phyloP scores from a whole-genome alignment of 2,888 invertebrate genomes.

The Diachrysia chrysitis region DNA sequence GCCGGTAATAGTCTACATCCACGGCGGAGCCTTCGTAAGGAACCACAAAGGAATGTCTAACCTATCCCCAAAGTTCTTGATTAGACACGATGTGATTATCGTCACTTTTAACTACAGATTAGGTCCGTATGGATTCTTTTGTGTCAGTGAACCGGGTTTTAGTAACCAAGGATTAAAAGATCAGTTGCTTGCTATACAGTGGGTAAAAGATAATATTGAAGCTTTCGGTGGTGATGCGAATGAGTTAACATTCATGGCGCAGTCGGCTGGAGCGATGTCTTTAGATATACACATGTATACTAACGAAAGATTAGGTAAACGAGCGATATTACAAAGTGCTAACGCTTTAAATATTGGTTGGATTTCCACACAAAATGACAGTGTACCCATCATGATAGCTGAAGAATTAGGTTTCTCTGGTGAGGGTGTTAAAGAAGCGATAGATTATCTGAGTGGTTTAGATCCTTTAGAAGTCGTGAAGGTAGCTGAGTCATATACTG shows the following conservation, averaged over 20 bases:
- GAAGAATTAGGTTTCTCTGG: neutral
- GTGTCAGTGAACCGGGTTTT: constrained; percentile 21
- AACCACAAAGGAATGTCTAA: constrained; percentile 7
- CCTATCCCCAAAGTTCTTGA: constrained; percentile 18
- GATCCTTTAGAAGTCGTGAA: neutral
- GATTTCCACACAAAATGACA: neutral
- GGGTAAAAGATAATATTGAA: constrained; percentile 40
- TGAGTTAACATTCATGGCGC: constrained; percentile 32
- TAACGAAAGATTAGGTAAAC: constrained; percentile 26
- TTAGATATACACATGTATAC: constrained; percentile 14
- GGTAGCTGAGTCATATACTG: neutral
- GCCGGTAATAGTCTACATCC: constrained; percentile 43
- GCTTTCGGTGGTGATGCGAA: constrained; percentile 38
- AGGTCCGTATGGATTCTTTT: constrained; percentile 39
- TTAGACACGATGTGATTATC: constrained; percentile 28
- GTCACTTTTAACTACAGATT: constrained; percentile 44
- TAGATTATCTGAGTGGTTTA: neutral
- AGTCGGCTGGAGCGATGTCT: constrained; percentile 32
- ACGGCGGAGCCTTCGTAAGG: constrained; percentile 27
- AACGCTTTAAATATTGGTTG: constrained; percentile 1
- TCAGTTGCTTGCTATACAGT: constrained; percentile 37
- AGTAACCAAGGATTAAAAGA: constrained; percentile 47
- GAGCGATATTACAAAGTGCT: constrained; percentile 45
- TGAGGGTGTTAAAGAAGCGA: neutral
- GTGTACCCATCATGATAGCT: neutral